Evolutionary conservation across 2,113 vertebrate genomes (phyloP).

Genomic region (Coreoperca whiteheadi): DNA sequence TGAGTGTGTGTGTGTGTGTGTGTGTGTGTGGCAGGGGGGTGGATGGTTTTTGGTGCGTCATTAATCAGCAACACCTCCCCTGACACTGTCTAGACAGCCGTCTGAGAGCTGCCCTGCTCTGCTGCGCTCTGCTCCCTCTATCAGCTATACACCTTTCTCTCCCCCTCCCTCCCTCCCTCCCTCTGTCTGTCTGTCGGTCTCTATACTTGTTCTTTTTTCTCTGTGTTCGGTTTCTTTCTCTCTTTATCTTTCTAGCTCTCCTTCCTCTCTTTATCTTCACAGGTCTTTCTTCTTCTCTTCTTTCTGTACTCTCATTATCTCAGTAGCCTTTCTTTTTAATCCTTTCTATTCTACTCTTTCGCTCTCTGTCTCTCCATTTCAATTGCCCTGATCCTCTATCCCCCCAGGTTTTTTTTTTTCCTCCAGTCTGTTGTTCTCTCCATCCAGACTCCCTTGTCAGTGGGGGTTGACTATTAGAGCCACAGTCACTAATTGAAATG

Average conservation of each 20-base stretch:
- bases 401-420: not conserved
- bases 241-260: conserved; percentile 23
- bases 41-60: conserved; percentile 74
- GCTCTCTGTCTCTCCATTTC: conserved; percentile 48
- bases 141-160: conserved; percentile 63
- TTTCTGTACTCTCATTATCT: conserved; percentile 46
- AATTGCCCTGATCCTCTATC: conserved; percentile 36
- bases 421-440: conserved; percentile 44
- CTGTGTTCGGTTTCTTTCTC: conserved; percentile 13
- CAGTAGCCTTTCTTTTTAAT: conserved; percentile 52
- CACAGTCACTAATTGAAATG: conserved; percentile 71
- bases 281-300: conserved; percentile 25
- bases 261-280: conserved; percentile 13
- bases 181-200: conserved; percentile 18
- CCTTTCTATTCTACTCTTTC: conserved; percentile 42
- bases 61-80: conserved; percentile 83
- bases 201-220: conserved; percentile 14
- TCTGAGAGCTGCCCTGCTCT: conserved; percentile 79
- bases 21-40: conserved; percentile 21
- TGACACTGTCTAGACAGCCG: conserved; percentile 84
- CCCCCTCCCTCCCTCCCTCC: conserved; percentile 21
- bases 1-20: conserved; percentile 10
- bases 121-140: conserved; percentile 71
- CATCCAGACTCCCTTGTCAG: conserved; percentile 60
- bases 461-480: conserved; percentile 65